Evolutionary conservation across 1,140 invertebrate genomes (phyloP).

Genomic region (Diploscapter pachys): DNA sequence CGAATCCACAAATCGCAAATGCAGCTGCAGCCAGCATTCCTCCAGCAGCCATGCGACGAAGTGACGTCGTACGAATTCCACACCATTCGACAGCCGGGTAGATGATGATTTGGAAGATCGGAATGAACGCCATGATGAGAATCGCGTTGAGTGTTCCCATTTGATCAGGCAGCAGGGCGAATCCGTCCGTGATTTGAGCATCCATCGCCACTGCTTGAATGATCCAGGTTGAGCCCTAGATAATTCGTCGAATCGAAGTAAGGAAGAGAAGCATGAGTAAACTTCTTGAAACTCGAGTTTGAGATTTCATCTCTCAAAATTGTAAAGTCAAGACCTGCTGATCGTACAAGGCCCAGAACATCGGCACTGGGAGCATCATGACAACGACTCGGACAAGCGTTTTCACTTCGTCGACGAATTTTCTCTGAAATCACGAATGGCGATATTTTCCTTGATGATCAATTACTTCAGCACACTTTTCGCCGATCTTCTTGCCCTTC

Average conservation of each 20-base stretch:
- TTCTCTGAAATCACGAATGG: constrained; percentile 61
- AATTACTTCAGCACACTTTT: too few species aligned
- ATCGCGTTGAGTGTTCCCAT: constrained; percentile 69
- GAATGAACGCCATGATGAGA: constrained; percentile 52
- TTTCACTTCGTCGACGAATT: constrained; percentile 62
- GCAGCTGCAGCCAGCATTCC: constrained; percentile 77
- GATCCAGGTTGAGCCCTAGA: constrained; percentile 56
- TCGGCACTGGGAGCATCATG: constrained; percentile 63
- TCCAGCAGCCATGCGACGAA: constrained; percentile 76
- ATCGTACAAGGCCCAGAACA: constrained; percentile 77
- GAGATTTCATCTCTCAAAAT: too few species aligned
- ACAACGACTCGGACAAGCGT: constrained; percentile 60
- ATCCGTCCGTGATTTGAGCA: constrained; percentile 40
- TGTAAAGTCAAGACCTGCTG: constrained; percentile 54
- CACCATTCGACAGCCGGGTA: constrained; percentile 27
- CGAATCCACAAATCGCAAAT: constrained; percentile 80
- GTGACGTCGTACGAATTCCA: constrained; percentile 61
- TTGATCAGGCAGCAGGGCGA: constrained; percentile 76
- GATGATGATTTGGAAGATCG: constrained; percentile 46
- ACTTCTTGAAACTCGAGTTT: not conserved
- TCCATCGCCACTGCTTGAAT: constrained; percentile 46
- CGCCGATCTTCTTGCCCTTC: too few species aligned
- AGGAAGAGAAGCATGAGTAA: not conserved
- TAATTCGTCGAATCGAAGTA: not conserved
- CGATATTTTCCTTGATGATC: constrained; percentile 47